phyloP scores from a whole-genome alignment of 2,888 invertebrate genomes.

The Drosophila macrospina region DNA sequence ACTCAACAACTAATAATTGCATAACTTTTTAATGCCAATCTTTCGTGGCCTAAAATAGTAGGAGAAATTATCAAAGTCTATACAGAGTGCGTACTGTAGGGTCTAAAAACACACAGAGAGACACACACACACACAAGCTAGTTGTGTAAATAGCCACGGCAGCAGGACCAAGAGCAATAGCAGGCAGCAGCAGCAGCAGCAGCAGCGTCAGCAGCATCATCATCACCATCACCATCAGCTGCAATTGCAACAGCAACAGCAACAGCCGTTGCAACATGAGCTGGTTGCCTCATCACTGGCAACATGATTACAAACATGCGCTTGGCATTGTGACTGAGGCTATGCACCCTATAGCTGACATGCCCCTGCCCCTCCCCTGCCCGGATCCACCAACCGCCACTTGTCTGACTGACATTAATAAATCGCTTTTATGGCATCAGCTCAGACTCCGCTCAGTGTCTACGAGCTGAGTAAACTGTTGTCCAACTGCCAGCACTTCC shows the following conservation, averaged over 20 bases:
- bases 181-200: conserved; percentile 39
- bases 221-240: conserved; percentile 26
- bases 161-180: conserved; percentile 35
- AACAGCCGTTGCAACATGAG: conserved; percentile 63
- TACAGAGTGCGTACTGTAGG: conserved; percentile 9
- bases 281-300: conserved; percentile 62
- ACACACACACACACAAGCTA: conserved; percentile 13
- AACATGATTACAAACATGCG: conserved; percentile 74
- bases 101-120: conserved; percentile 18
- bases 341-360: conserved; percentile 38
- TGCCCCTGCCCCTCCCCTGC: neutral
- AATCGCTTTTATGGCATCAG: conserved; percentile 77
- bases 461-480: conserved; percentile 49
- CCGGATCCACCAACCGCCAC: conserved; percentile 55
- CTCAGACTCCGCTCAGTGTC: conserved; percentile 45
- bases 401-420: conserved; percentile 79
- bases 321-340: conserved; percentile 47
- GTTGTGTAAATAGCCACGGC: conserved; percentile 53
- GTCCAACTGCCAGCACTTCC: conserved; percentile 47
- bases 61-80: neutral
- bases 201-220: conserved; percentile 14
- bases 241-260: conserved; percentile 31
- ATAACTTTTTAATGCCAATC: neutral
- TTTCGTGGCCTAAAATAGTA: neutral
- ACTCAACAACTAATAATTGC: neutral